A percentile compares a stretch with the other conserved stretches of the same genome.
phyloP scores from a whole-genome alignment of 2,113 vertebrate species.

The Silurus asotus region DNA sequence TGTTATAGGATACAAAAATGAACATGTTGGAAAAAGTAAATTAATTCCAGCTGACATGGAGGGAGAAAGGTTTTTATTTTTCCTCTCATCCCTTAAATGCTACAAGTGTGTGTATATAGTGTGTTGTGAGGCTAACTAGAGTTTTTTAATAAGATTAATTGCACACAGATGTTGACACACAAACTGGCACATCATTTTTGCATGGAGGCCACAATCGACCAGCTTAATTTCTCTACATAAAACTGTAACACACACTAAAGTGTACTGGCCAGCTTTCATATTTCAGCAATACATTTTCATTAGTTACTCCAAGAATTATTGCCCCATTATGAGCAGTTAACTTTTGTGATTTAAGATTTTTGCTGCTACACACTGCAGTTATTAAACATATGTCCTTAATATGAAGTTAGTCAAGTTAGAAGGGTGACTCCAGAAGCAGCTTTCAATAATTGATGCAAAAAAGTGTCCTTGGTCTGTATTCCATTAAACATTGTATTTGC shows the following conservation, averaged over 20 bases:
- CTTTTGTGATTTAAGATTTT: slow-evolving; percentile 3
- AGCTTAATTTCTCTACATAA: background rate
- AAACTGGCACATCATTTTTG: background rate
- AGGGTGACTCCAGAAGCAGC: background rate
- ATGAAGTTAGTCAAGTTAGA: background rate
- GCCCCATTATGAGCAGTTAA: slow-evolving; percentile 12
- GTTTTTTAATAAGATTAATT: background rate
- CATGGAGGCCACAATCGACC: background rate
- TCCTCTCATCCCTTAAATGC: background rate
- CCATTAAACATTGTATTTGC: slow-evolving; percentile 21
- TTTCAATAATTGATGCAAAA: background rate
- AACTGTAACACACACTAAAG: background rate
- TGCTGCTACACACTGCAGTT: background rate
- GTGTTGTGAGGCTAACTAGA: background rate
- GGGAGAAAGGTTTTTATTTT: background rate
- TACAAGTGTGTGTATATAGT: background rate
- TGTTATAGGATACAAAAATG: background rate
- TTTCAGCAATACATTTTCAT: slow-evolving; percentile 36
- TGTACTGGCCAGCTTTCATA: slow-evolving; percentile 29
- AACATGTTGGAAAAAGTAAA: background rate
- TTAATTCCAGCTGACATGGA: slow-evolving; percentile 9
- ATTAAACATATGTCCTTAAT: background rate
- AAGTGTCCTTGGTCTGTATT: background rate
- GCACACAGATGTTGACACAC: background rate
- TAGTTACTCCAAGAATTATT: slow-evolving; percentile 21